Base-by-base conservation (phyloP, 1,140 invertebrate genomes). In the Nasonia vitripennis region DNA sequence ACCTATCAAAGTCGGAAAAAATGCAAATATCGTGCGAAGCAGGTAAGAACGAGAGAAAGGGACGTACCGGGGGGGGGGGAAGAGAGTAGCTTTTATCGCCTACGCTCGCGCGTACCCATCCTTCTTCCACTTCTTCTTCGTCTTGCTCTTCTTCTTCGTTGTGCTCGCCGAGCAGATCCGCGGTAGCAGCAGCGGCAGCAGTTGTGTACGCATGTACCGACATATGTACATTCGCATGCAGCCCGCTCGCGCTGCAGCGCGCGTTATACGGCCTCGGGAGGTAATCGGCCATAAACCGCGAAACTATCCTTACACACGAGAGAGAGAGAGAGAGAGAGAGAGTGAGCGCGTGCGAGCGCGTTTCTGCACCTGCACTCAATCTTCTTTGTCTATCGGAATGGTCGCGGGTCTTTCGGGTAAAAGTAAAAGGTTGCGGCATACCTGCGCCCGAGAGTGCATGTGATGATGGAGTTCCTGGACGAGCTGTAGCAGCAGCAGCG, bases 251-350 rank as follows among this genome's bases (percentile, higher is more conserved):
- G 51, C 51, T 17, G 51, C 55, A 62, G 55, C 55, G 68, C 23
- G 68, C 68, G 68, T 41, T 75, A 75, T 92, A 92, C 91, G 90
- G 89, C 87, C 89, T 90, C 87, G 14, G 78, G 78, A 87, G 87
- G 90, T 93, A 92, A 93, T 93, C 91, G 91, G 87, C 88, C 91
- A 90, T 93, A 93, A 93, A 93, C 88, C 89, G 89, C 89, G 89
- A 89, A 92, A 92, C 91, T 91, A 37, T 45, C 20, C 41, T 73
- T 71, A 68, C 68, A 37, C 51, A 23, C 77, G 77, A 31, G 74
- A 7, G 62, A 37, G 34, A 37, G 34, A 37, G 34, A 37, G 34
- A 37, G 34, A 37, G 34, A 37, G 34, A 37, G 34, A 37, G 34
- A 37, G 34, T 0, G 34, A 37, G 74, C 0, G 62, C 1, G 17